Conservation (phyloP, 2,888 invertebrate genomes). For the Ophioninae sp. region DNA sequence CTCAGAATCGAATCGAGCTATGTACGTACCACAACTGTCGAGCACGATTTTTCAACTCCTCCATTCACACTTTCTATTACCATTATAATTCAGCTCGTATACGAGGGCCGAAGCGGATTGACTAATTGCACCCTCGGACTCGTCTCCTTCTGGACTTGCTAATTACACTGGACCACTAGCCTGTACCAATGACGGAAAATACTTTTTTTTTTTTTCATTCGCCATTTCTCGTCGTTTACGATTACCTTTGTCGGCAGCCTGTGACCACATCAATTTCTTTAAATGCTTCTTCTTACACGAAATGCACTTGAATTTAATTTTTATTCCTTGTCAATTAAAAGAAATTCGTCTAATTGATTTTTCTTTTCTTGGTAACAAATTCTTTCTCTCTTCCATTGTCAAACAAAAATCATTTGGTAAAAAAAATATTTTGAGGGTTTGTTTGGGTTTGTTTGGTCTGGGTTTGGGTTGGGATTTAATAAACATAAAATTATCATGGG, state of each 20-base stretch:
- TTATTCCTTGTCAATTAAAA: background rate
- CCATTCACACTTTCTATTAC: constrained; percentile 57
- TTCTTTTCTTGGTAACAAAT: no score
- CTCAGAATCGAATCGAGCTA: constrained; percentile 43
- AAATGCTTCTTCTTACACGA: background rate
- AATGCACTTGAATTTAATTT: background rate
- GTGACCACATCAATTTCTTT: background rate
- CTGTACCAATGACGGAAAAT: background rate
- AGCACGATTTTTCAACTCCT: constrained; percentile 22
- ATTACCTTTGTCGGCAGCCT: background rate
- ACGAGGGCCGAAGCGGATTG: constrained; percentile 21
- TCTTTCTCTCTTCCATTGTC: no score
- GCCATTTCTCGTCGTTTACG: background rate
- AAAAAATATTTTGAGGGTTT: no score
- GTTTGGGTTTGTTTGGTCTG: no score
- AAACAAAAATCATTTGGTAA: no score
- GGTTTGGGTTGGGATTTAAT: no score
- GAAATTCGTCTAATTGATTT: no score
- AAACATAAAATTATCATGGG: no score
- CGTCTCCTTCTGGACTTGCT: constrained; percentile 25
- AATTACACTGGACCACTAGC: constrained; percentile 20
- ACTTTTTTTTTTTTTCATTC: background rate
- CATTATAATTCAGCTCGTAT: constrained; percentile 26
- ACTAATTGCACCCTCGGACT: constrained; percentile 49
- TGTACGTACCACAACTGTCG: constrained; percentile 43